Percentiles rank a stretch among this genome's conserved stretches.
phyloP scores from a whole-genome alignment of 2,888 invertebrate species.

The Junonia oenone region DNA sequence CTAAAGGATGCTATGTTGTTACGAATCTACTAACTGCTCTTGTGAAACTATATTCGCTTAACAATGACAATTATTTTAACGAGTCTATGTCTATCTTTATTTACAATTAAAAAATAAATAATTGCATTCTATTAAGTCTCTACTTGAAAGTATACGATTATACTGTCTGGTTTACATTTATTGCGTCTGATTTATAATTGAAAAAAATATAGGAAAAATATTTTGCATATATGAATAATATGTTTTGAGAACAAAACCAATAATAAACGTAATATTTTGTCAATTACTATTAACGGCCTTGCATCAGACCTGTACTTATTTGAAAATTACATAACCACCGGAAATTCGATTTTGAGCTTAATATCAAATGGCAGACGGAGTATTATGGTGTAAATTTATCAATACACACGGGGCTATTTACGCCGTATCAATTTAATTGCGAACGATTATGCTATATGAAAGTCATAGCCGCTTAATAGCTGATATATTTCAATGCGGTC shows the following conservation, averaged over 20 bases:
- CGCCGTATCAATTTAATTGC: slow-evolving; percentile 1
- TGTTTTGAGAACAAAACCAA: background rate
- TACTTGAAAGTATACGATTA: no score
- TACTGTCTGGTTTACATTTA: no score
- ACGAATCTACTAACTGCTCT: background rate
- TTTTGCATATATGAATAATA: background rate
- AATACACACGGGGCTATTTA: background rate
- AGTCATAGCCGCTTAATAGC: slow-evolving; percentile 2
- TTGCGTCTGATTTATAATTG: no score
- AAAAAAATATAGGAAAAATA: no score
- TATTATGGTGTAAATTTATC: background rate
- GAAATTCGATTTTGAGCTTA: background rate
- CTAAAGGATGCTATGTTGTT: slow-evolving; percentile 1
- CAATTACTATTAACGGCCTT: background rate
- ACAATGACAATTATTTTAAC: background rate
- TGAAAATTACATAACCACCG: background rate
- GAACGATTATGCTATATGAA: background rate
- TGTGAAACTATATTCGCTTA: background rate
- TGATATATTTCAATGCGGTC: slow-evolving; percentile 7
- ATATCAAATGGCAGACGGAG: background rate
- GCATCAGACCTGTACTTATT: background rate
- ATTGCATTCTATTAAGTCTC: no score
- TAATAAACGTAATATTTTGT: background rate
- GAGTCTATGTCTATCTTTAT: background rate
- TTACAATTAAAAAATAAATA: no score